Evolutionary conservation across 2,797 vertebrate genomes (phyloP).

Genomic region (Takifugu ocellatus): DNA sequence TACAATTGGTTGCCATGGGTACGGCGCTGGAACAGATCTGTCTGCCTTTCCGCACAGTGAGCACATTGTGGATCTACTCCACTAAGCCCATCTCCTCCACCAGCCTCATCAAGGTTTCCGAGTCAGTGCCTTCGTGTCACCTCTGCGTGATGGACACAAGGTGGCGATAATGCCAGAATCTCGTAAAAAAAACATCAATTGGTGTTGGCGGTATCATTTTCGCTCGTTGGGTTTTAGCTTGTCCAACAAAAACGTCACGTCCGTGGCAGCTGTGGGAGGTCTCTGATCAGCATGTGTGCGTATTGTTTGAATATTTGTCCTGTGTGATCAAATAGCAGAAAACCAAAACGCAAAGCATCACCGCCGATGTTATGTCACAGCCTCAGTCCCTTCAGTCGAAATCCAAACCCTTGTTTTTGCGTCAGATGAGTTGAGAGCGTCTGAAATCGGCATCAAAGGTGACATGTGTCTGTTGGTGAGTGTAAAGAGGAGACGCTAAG

Average conservation of each 20-base stretch:
- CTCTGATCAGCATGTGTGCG: constrained; percentile 13
- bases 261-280: constrained; percentile 12
- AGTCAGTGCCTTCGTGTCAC: constrained; percentile 36
- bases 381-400: constrained; percentile 18
- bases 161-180: constrained; percentile 5
- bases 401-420: constrained; percentile 23
- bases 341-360: constrained; percentile 30
- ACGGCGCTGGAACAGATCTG: constrained; percentile 54
- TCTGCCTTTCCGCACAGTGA: constrained; percentile 47
- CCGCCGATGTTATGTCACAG: neutral
- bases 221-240: constrained; percentile 21
- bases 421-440: constrained; percentile 34
- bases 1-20: constrained; percentile 72
- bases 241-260: constrained; percentile 15
- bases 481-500: constrained; percentile 47
- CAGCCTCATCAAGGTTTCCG: constrained; percentile 43
- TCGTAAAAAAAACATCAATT: constrained; percentile 30
- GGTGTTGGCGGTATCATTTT: constrained; percentile 16
- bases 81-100: constrained; percentile 32
- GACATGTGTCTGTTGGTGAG: constrained; percentile 37
- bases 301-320: constrained; percentile 15
- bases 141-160: constrained; percentile 20
- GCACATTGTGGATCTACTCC: constrained; percentile 38
- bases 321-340: constrained; percentile 44
- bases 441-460: constrained; percentile 46